These are phyloP conservation scores for Philotrypesis tridentata DNA, from an alignment of 1,140 invertebrate genomes.

Conservation along the genomic window DNA sequence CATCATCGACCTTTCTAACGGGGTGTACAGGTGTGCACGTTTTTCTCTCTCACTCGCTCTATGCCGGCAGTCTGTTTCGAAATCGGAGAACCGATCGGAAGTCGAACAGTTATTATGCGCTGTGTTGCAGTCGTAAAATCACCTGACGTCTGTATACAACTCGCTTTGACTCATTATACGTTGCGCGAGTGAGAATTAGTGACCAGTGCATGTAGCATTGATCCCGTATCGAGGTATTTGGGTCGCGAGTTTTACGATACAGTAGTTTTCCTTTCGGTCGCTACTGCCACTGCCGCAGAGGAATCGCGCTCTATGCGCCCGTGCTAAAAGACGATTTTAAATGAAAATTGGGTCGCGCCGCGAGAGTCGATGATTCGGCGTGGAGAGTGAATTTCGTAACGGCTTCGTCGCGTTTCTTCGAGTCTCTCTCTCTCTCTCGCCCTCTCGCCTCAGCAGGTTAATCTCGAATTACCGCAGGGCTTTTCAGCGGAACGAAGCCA, in stretches of 20 bases:
- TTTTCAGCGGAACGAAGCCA: neutral
- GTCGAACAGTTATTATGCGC: no score
- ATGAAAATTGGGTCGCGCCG: neutral
- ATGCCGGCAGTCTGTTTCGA: no score
- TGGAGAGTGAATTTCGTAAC: no score
- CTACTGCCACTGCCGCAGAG: no score
- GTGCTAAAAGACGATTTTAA: neutral
- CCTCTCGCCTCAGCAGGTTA: neutral
- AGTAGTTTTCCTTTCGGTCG: no score
- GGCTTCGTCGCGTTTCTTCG: no score
- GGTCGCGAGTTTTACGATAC: slow-evolving; percentile 14
- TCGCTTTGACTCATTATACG: neutral
- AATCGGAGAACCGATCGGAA: no score
- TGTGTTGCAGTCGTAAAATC: neutral
- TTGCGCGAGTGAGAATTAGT: neutral
- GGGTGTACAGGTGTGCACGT: no score
- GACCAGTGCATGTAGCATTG: neutral
- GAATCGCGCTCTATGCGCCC: no score
- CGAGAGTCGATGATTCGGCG: neutral
- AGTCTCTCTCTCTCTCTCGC: neutral
- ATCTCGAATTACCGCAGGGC: neutral
- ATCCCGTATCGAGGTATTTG: slow-evolving; percentile 7
- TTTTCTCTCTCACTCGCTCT: no score
- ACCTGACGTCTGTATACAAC: neutral
- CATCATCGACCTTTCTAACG: no score